Percentiles rank a stretch among this genome's conserved stretches.
These are phyloP conservation scores for Nibea albiflora DNA, from an alignment of 2,113 vertebrate genomes.

Conservation along the genomic window DNA sequence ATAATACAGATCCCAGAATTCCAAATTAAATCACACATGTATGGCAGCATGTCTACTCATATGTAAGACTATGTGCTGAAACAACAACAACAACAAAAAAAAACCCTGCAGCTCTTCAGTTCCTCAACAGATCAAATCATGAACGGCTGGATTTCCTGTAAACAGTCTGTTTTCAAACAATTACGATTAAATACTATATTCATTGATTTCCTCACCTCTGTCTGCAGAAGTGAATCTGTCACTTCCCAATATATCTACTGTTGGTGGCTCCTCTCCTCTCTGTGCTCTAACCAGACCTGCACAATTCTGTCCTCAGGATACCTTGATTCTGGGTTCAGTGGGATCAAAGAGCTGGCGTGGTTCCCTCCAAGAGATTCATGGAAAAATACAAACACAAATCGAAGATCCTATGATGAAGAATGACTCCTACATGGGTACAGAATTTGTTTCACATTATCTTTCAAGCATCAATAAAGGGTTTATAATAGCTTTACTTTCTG, in stretches of 20 bases:
- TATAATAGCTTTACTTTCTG: background rate
- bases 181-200: too few species aligned
- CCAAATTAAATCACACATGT: background rate
- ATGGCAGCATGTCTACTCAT: too few species aligned
- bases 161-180: too few species aligned
- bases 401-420: slow-evolving; percentile 48
- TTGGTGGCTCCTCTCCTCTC: background rate
- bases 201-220: too few species aligned
- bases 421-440: slow-evolving; percentile 80
- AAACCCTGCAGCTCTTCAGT: too few species aligned
- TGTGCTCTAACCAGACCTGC: background rate
- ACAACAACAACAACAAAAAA: too few species aligned
- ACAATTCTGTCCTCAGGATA: slow-evolving; percentile 61
- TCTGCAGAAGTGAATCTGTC: background rate
- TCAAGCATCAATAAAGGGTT: background rate
- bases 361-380: slow-evolving; percentile 47
- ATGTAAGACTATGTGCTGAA: too few species aligned
- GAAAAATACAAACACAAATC: background rate
- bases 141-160: too few species aligned
- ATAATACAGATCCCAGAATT: too few species aligned
- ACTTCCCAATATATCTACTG: background rate
- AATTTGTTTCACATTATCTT: background rate
- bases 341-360: slow-evolving; percentile 77
- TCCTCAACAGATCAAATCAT: too few species aligned
- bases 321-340: slow-evolving; percentile 78